Evolutionary conservation across 2,888 invertebrate genomes (phyloP).

Genomic region (Rhogogaster chlorosoma): DNA sequence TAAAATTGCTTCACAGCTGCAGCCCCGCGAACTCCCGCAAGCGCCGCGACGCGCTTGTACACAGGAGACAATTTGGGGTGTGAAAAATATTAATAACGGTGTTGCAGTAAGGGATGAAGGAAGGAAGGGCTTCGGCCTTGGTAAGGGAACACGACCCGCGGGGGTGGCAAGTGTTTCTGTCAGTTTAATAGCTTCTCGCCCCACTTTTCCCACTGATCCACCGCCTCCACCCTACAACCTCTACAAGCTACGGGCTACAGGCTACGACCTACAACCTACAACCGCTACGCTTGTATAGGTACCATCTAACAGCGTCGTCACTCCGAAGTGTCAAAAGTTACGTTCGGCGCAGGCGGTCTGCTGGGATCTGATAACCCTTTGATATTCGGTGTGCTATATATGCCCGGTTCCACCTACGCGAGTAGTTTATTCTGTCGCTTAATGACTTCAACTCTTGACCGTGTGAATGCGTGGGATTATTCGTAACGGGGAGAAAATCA

Average conservation of each 20-base stretch:
- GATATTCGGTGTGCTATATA: conserved; percentile 62
- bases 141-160: conserved; percentile 62
- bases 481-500: background rate
- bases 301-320: conserved; percentile 75
- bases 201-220: conserved; percentile 46
- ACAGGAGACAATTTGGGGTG: conserved; percentile 74
- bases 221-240: conserved; percentile 12
- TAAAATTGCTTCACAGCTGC: conserved; percentile 70
- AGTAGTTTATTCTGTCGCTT: too few relatives aligned
- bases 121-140: conserved; percentile 60
- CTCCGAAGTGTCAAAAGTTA: conserved; percentile 76
- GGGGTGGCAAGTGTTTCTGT: conserved; percentile 78
- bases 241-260: too few relatives aligned
- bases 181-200: conserved; percentile 78
- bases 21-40: conserved; percentile 35
- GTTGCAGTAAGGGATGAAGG: conserved; percentile 55
- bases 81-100: conserved; percentile 77
- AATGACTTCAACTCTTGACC: background rate
- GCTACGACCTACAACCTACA: conserved; percentile 50
- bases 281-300: conserved; percentile 62
- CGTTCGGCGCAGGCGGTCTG: conserved; percentile 66
- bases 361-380: conserved; percentile 75
- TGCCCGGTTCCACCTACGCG: background rate
- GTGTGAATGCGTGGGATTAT: background rate
- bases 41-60: conserved; percentile 57